Base-by-base conservation (phyloP, 1,140 invertebrate genomes). In the Nephotettix cincticeps region DNA sequence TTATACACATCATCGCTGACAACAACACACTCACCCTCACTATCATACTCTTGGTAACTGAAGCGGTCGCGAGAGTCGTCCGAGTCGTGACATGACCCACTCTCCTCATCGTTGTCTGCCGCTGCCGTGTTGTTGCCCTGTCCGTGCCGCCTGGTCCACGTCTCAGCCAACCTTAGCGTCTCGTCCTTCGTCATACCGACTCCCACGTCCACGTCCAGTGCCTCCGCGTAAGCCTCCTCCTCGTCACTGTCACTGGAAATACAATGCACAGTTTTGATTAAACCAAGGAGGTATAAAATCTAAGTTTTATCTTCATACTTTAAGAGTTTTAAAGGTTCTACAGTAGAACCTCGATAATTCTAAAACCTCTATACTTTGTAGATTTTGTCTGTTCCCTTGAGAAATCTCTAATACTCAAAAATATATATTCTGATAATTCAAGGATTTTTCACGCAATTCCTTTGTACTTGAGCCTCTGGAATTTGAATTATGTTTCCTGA, bases 191-290 rank as follows among this genome's bases (percentile, higher is more conserved):
- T 89, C 17, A 87, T 72, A 4, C 86, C 86, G 27, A 81, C 70
- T 51, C 79, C 78, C 72, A 86, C 84, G 72, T 88, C 86, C 72
- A 86, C 84, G 72, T 88, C 86, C 64, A 88, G 79, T 3, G 87
- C 87, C 77, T 88, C 86, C 66, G 88, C 86, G 73, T 84, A 87
- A 0, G 83, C 87, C 73, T 87, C 85, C 70, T 87, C 87, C 63
- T 86, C 84, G 28, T 83, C 82, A 56, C 86, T 85, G 58, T 78
- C 76, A 58, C 64, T 67, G 36, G 17, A 51, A 51, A 51, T n/a
- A 51, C 47, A 51, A 23, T 51, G 6, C 40, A 43, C 9, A 43
- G 40, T n/a, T 11, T 43, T 43, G 40, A n/a, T n/a, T n/a, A n/a
- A n/a, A n/a, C n/a, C n/a, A n/a, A n/a, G n/a, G n/a, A n/a, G n/a